Percentiles rank a stretch among this genome's conserved stretches.
Conservation (phyloP, 2,797 vertebrate genomes). For the Gymnocypris eckloni region DNA sequence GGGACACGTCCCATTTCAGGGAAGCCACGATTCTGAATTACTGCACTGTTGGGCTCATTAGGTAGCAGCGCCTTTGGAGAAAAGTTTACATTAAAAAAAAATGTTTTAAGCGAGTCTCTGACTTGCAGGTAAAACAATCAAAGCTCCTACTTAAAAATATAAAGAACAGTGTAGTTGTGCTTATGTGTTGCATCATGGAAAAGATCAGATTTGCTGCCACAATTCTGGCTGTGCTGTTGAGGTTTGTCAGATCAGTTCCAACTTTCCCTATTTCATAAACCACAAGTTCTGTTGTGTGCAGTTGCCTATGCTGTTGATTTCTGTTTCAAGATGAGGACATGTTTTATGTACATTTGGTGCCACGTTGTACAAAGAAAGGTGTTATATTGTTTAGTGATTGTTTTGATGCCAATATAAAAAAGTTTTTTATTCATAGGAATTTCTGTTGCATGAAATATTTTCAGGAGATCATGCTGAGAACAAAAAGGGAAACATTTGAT, state of each 20-base stretch:
- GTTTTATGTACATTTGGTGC: constrained; percentile 48
- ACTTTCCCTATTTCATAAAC: not conserved
- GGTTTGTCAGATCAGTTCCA: not conserved
- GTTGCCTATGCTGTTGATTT: constrained; percentile 42
- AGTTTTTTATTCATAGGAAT: not conserved
- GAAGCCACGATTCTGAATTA: constrained; percentile 26
- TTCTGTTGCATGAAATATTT: constrained; percentile 56
- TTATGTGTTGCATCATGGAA: constrained; percentile 4
- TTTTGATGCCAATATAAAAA: constrained; percentile 30
- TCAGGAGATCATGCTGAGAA: constrained; percentile 18
- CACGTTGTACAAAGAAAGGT: constrained; percentile 44
- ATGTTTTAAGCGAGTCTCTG: constrained; percentile 54
- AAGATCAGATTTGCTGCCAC: not conserved
- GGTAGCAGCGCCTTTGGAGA: constrained; percentile 60
- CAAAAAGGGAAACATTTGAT: constrained; percentile 38
- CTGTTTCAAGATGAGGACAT: constrained; percentile 8
- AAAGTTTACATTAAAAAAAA: constrained; percentile 56
- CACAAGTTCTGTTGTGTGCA: constrained; percentile 14
- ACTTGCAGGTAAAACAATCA: constrained; percentile 36
- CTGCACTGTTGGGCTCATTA: constrained; percentile 43
- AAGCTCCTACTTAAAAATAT: not conserved
- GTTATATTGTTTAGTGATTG: constrained; percentile 35
- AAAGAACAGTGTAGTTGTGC: constrained; percentile 10
- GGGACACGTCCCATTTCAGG: constrained; percentile 2
- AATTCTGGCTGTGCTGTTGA: not conserved